phyloP scores from a whole-genome alignment of 2,113 vertebrate species.

The Ginglymostoma cirratum region DNA sequence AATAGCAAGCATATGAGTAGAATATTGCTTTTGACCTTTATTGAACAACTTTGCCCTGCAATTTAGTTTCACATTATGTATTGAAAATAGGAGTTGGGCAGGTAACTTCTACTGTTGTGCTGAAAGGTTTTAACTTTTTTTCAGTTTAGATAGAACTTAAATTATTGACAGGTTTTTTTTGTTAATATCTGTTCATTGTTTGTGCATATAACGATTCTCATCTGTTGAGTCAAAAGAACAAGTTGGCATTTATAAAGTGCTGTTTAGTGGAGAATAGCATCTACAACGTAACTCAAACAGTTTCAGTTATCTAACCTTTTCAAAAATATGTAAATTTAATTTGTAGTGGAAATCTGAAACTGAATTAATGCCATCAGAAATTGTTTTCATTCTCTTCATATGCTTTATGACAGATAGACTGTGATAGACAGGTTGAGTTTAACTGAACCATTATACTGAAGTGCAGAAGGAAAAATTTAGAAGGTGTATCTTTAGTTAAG shows the following conservation, averaged over 20 bases:
- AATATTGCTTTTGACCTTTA: background rate
- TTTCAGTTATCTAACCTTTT: background rate
- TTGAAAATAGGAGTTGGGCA: background rate
- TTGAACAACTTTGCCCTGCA: background rate
- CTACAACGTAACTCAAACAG: background rate
- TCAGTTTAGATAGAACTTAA: background rate
- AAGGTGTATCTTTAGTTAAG: constrained; percentile 40
- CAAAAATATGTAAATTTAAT: background rate
- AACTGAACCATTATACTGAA: background rate
- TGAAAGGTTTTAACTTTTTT: background rate
- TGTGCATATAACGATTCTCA: background rate
- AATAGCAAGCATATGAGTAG: background rate
- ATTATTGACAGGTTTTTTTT: background rate
- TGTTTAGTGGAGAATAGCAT: background rate
- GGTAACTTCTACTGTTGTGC: background rate
- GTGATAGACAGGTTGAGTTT: background rate
- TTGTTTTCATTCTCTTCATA: background rate
- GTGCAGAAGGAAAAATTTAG: background rate
- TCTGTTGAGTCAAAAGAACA: background rate
- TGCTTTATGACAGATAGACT: background rate
- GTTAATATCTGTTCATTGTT: too few species aligned
- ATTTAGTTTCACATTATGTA: background rate
- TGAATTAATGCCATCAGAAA: background rate
- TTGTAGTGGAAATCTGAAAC: background rate
- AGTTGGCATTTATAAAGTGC: background rate